Conservation (phyloP, 2,888 invertebrate species). For the Adelognathus sp. region DNA sequence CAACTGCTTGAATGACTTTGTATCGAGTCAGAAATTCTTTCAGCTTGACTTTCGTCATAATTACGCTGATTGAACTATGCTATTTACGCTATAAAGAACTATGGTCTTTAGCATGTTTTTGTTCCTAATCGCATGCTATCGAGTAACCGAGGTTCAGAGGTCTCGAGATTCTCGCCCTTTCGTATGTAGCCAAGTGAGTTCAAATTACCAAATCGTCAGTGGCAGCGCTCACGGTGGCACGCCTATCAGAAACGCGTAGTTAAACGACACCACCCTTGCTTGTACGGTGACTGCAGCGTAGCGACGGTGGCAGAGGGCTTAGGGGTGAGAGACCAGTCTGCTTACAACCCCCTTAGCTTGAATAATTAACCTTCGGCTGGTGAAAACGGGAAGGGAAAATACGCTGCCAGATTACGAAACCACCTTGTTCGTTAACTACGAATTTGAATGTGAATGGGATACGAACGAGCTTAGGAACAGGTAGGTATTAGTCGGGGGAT, state of each 20-base stretch:
- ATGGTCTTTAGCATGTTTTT: slow-evolving; percentile 76
- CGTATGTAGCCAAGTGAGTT: slow-evolving; percentile 43
- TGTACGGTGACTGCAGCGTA: slow-evolving; percentile 28
- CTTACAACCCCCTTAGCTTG: slow-evolving; percentile 80
- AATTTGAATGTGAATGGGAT: slow-evolving; percentile 75
- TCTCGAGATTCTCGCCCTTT: slow-evolving; percentile 72
- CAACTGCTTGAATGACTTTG: background rate
- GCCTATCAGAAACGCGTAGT: slow-evolving; percentile 45
- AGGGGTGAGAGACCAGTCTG: slow-evolving; percentile 79
- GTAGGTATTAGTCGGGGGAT: slow-evolving; percentile 64
- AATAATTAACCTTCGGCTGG: slow-evolving; percentile 78
- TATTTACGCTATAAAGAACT: too few relatives aligned
- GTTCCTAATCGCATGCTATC: slow-evolving; percentile 76
- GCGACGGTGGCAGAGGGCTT: slow-evolving; percentile 71
- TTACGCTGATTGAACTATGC: slow-evolving; percentile 74
- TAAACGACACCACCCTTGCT: slow-evolving; percentile 46
- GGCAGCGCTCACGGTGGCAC: slow-evolving; percentile 43
- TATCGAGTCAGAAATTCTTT: slow-evolving; percentile 26
- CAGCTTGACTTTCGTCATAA: slow-evolving; percentile 35
- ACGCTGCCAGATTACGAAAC: slow-evolving; percentile 75
- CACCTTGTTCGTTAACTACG: slow-evolving; percentile 77
- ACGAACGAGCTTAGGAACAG: slow-evolving; percentile 66
- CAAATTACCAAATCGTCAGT: slow-evolving; percentile 48
- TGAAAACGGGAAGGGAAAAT: slow-evolving; percentile 47
- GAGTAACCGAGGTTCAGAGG: slow-evolving; percentile 67